phyloP scores from a whole-genome alignment of 1,140 invertebrate genomes.

The Bilobella aurantiaca region DNA sequence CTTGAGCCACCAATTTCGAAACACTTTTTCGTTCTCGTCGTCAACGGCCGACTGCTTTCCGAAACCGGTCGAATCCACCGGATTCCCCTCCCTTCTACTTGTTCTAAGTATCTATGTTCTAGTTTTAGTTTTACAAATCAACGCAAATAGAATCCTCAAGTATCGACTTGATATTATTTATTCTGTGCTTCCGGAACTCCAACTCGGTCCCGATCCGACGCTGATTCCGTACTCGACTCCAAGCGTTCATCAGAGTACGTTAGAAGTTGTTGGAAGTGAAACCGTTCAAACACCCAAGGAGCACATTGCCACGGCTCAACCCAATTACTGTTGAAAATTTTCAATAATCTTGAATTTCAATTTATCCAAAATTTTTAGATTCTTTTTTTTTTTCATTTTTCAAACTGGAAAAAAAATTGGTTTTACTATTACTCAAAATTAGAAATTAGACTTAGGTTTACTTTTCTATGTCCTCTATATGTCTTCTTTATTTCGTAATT shows the following conservation, averaged over 20 bases:
- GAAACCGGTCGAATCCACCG: background rate
- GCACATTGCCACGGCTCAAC: no score
- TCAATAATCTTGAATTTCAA: no score
- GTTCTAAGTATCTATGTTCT: background rate
- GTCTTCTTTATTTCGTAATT: background rate
- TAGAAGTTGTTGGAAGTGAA: background rate
- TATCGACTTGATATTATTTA: background rate
- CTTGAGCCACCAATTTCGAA: background rate
- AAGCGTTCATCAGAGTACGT: no score
- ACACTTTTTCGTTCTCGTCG: background rate
- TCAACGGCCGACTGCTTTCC: background rate
- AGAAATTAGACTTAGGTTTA: no score
- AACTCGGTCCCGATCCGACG: background rate
- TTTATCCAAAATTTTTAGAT: no score
- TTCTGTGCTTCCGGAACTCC: background rate
- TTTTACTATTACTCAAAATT: no score
- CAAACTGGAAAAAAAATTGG: no score
- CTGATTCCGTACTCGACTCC: background rate
- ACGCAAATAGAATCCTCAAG: background rate
- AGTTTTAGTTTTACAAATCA: background rate
- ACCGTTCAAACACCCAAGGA: no score
- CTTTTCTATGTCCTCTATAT: background rate
- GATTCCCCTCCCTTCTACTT: background rate
- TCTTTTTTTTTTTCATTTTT: no score
- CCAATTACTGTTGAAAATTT: no score